These are phyloP conservation scores for Eupsittula cactorum DNA, from an alignment of 2,113 vertebrate species.

Conservation along the genomic window DNA sequence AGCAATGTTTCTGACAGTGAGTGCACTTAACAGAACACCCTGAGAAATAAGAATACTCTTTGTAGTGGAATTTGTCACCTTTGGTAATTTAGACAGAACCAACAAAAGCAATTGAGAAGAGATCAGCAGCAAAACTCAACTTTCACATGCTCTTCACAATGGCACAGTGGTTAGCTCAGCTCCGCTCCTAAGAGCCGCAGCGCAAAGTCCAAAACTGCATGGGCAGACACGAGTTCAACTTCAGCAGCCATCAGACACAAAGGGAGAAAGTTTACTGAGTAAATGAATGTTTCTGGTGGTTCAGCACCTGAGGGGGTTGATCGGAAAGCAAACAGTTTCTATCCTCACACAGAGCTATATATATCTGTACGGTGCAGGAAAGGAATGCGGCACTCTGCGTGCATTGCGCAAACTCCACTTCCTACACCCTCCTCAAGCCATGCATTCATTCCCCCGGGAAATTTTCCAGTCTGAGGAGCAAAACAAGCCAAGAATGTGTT, in stretches of 20 bases:
- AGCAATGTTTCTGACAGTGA: not conserved
- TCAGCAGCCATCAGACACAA: not conserved
- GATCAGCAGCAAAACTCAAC: not conserved
- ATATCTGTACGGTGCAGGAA: not conserved
- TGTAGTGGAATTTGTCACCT: not conserved
- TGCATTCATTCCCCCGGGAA: constrained; percentile 18
- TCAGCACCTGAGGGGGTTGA: not conserved
- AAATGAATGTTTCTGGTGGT: not conserved
- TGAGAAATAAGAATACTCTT: not conserved
- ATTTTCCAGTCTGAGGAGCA: constrained; percentile 50
- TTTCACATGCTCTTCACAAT: not conserved
- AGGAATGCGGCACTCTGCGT: not conserved
- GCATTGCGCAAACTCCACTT: constrained; percentile 36
- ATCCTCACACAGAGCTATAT: not conserved
- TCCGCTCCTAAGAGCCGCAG: not conserved
- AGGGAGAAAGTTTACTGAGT: not conserved
- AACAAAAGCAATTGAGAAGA: constrained; percentile 18
- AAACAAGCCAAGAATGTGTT: constrained; percentile 63
- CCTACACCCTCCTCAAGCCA: constrained; percentile 36
- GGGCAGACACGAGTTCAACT: not conserved
- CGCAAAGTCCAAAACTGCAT: constrained; percentile 24
- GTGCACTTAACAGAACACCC: constrained; percentile 5
- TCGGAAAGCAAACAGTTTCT: not conserved
- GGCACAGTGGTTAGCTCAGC: constrained; percentile 32
- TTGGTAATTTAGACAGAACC: not conserved